Conservation (phyloP, 2,888 invertebrate species). For the Malthinus seriepunctatus region DNA sequence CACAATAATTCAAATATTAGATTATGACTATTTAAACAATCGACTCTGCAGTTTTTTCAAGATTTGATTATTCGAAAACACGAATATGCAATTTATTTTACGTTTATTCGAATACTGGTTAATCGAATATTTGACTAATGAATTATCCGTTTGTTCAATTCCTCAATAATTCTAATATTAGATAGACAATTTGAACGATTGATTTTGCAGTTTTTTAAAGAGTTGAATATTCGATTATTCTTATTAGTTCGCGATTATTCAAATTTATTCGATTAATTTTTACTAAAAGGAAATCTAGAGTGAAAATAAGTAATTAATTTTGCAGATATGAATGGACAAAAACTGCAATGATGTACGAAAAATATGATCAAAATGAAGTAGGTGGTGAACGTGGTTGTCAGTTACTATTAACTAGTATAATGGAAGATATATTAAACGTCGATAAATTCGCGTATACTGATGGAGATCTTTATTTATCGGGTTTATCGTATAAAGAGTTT, state of each 20-base stretch:
- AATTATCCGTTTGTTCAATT: neutral
- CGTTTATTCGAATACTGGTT: neutral
- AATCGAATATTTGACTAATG: neutral
- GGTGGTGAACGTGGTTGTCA: slow-evolving; percentile 77
- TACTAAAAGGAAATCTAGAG: neutral
- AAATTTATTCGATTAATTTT: too few relatives aligned
- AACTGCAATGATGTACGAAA: slow-evolving; percentile 75
- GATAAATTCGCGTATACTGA: slow-evolving; percentile 56
- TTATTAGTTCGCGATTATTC: too few relatives aligned
- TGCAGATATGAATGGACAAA: slow-evolving; percentile 74
- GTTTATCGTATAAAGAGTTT: slow-evolving; percentile 62
- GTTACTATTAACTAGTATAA: slow-evolving; percentile 74
- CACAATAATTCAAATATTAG: neutral
- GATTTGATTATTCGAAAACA: neutral
- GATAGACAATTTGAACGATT: too few relatives aligned
- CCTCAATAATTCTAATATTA: too few relatives aligned
- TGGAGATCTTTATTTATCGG: slow-evolving; percentile 64
- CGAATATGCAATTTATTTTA: too few relatives aligned
- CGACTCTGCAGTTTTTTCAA: slow-evolving; percentile 1
- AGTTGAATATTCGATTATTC: neutral
- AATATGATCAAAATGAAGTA: slow-evolving; percentile 66
- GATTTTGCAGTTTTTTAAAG: too few relatives aligned
- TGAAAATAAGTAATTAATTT: slow-evolving; percentile 20
- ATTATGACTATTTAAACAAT: too few relatives aligned
- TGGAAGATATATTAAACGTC: slow-evolving; percentile 59